Conservation (phyloP, 2,797 vertebrate genomes). For the Mionectes olivaceus region DNA sequence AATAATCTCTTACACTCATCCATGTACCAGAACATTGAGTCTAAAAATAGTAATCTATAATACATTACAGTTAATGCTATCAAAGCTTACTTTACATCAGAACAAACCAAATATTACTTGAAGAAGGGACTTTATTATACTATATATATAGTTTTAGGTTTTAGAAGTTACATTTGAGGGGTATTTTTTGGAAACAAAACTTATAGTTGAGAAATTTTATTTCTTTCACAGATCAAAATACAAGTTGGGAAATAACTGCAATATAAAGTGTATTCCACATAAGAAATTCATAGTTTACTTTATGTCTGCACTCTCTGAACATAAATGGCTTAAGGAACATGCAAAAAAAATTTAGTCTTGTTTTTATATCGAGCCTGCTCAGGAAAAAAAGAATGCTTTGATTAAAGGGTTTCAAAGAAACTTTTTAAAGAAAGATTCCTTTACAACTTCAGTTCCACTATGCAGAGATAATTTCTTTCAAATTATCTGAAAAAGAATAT, state of each 20-base stretch:
- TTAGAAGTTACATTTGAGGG: neutral
- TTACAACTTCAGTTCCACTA: neutral
- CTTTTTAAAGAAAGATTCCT: neutral
- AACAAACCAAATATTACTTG: neutral
- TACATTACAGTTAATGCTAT: constrained; percentile 13
- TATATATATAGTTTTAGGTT: neutral
- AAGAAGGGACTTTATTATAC: neutral
- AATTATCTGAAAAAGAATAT: neutral
- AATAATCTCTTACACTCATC: constrained; percentile 31
- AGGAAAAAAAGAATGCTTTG: neutral
- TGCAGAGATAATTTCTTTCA: neutral
- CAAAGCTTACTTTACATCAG: neutral
- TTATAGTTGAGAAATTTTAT: neutral
- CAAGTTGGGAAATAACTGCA: neutral
- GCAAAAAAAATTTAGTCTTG: neutral
- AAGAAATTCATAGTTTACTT: neutral
- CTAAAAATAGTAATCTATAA: constrained; percentile 30
- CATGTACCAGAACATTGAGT: neutral
- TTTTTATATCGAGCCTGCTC: neutral
- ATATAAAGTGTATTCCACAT: neutral
- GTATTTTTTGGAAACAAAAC: neutral
- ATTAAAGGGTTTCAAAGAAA: neutral
- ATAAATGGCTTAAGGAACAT: neutral
- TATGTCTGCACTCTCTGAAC: neutral
- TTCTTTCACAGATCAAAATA: neutral